Percentiles rank a stretch among this genome's conserved stretches.
phyloP scores from a whole-genome alignment of 2,888 invertebrate species.

The Cyclophora punctaria region DNA sequence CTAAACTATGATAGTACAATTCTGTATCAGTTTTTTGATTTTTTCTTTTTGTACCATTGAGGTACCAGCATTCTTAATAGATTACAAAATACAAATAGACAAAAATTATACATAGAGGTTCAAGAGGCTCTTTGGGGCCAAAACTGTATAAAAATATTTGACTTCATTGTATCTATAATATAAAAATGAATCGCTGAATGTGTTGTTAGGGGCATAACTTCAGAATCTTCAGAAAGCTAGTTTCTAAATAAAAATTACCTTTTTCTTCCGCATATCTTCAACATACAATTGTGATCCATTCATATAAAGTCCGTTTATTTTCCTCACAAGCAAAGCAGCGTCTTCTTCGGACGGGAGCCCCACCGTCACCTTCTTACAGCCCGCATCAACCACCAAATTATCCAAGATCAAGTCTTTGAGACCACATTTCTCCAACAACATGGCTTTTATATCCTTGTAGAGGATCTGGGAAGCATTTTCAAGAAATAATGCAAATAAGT shows the following conservation, averaged over 20 bases:
- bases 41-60: no score
- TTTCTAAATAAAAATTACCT: conserved; percentile 12
- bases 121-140: no score
- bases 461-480: conserved; percentile 14
- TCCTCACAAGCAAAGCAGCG: conserved; percentile 27
- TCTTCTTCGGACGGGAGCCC: conserved; percentile 34
- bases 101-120: not conserved
- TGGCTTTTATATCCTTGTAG: conserved; percentile 30
- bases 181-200: no score
- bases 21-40: no score
- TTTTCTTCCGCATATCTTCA: conserved; percentile 26
- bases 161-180: no score
- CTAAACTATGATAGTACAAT: no score
- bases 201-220: no score
- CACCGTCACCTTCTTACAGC: conserved; percentile 32
- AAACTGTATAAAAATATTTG: no score
- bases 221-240: no score
- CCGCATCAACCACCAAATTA: conserved; percentile 23
- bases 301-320: conserved; percentile 28
- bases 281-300: conserved; percentile 30
- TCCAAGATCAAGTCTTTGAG: conserved; percentile 29
- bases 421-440: conserved; percentile 33
- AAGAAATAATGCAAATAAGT: no score
- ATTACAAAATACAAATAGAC: not conserved
- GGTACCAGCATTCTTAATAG: not conserved